Base-by-base conservation (phyloP, 2,888 invertebrate genomes). In the Panorpa germanica region DNA sequence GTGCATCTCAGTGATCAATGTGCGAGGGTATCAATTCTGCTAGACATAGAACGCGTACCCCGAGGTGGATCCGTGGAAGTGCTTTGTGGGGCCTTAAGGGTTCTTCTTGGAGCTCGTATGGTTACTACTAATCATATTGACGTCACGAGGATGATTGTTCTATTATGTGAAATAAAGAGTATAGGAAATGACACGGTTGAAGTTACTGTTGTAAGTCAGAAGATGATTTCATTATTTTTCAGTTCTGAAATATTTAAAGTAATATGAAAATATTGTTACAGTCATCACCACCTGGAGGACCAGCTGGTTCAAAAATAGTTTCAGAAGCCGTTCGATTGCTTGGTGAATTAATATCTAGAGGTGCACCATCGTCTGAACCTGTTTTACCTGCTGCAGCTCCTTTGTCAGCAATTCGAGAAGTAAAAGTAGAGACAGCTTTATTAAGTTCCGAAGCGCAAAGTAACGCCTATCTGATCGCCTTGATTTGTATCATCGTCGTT, bases 101-200 rank as follows among this genome's bases (percentile, higher is more conserved):
- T 71, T 32, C 63, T 85, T 12, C 54, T 82, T 5, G 77, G 82
- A 1, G 68, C 66, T 3, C 49, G 57, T 11, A 31, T 53, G 35
- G 55, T 59, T 18, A 52, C 55, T 34, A 38, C 45, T 35, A 45
- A 45, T 2, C 53, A 54, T 27, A 54, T 53, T 2, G 42, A 50
- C 33, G 53, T 63, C 31, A 68, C 67, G 25, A 68, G 65, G 33
- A 64, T 70, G 33, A 58, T 86, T 4, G 74, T 80, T 31, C 59
- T 88, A 25, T 63, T 86, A n/a, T 90, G 90, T 48, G 83, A 82
- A 46, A 57, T 85, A 21, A 78, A 83, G 41, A 61, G 68, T 6
- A 73, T 72, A 27, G 75, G 73, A 39, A 77, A 78, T 42, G 80
- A 85, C 46, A 75, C 82, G 6, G 65, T 90, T 27, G 85, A 86